Evolutionary conservation across 2,797 vertebrate genomes (phyloP), one percentile per base, ranked within the genome.

Genomic region (Eidolon dupreanum): DNA sequence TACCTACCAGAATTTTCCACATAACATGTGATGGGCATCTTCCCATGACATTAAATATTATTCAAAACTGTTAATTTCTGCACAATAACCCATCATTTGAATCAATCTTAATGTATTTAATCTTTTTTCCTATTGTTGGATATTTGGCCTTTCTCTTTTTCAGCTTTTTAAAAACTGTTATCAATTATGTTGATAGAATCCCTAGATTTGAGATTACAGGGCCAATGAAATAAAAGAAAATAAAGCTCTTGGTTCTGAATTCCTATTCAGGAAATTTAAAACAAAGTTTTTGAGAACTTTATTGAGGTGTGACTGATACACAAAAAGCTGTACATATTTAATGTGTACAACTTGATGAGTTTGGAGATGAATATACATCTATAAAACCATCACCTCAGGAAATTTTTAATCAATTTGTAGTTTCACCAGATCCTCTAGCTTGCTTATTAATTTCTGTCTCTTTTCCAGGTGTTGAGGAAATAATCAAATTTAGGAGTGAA

Each of bases 41-140:
- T 93, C 61, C 82, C 11, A 55, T 73, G 31, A 55, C n/a, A 81
- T 33, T 71, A 53, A 88, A 81, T 78, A 53, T 89, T 36, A 74
- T 53, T 82, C 59, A 74, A 53, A 93, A 90, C 36, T 55, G 31
- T 75, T 86, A 73, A 71, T 93, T 75, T 93, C 33, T 84, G 31
- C 36, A 63, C 8, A 86, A 33, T 31, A 71, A 22, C 31, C 43
- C 55, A 57, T 33, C 22, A 33, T 38, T 17, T 66, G 70, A 83
- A 9, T 90, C 17, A 65, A 41, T 85, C 59, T 17, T 81, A 57
- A 68, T 65, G 75, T 88, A 94, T 13, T 73, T 63, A 68, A 74
- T 36, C 11, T 59, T 74, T 66, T 70, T 77, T 38, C 38, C 31
- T 57, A 36, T 70, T 83, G n/a, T 83, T 92, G 19, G 1, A 36